Percentiles rank a stretch among this genome's conserved stretches.
These are phyloP conservation scores for Oriolus oriolus DNA, from an alignment of 2,113 vertebrate genomes.

Conservation along the genomic window DNA sequence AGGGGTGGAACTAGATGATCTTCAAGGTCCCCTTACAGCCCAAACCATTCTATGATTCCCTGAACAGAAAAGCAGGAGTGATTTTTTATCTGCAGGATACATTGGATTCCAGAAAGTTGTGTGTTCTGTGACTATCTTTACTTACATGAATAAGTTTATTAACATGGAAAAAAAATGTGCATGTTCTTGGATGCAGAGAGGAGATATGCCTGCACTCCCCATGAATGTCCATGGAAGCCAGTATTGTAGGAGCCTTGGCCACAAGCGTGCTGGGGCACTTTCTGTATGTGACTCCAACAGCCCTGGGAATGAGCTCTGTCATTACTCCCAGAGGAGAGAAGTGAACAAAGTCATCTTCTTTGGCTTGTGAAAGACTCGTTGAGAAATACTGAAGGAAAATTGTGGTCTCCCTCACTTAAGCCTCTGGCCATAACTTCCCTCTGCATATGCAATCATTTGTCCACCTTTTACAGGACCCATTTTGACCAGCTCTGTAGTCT, in stretches of 20 bases:
- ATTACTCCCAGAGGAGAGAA: not conserved
- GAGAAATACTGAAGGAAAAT: not conserved
- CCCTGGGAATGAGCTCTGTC: not conserved
- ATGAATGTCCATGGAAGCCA: not conserved
- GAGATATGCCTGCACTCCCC: not conserved
- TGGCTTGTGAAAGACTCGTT: not conserved
- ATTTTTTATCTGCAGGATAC: not conserved
- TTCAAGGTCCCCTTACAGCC: not conserved
- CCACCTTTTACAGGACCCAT: not conserved
- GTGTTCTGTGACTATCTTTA: not conserved
- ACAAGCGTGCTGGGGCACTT: not conserved
- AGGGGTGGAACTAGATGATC: not conserved
- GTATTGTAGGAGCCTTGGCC: too few species aligned
- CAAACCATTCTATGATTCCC: not conserved
- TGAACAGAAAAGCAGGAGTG: not conserved
- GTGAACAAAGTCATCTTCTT: not conserved
- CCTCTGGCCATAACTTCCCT: not conserved
- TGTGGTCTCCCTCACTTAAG: not conserved
- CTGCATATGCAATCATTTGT: not conserved
- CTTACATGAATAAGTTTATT: not conserved
- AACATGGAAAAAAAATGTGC: not conserved
- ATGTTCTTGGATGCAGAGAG: not conserved
- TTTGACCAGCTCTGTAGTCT: not conserved
- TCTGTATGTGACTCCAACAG: not conserved
- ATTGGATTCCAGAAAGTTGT: not conserved